Conservation (phyloP, 2,888 invertebrate genomes). For the Timandra comae region DNA sequence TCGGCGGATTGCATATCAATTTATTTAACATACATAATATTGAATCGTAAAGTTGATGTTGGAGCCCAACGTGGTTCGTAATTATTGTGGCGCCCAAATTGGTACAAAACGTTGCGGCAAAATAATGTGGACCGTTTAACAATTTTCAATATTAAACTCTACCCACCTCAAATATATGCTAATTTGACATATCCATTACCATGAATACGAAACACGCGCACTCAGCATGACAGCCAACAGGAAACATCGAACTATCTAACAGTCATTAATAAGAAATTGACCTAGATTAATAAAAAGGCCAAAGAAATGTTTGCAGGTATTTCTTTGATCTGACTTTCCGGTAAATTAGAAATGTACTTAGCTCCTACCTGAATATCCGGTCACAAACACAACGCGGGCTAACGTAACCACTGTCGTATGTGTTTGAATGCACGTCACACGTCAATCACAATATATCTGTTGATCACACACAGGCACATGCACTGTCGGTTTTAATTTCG, state of each 20-base stretch:
- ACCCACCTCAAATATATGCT: background rate
- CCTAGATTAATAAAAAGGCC: background rate
- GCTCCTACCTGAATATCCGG: slow-evolving; percentile 32
- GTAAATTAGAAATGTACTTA: slow-evolving; percentile 19
- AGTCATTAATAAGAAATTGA: no score
- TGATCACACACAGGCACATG: slow-evolving; percentile 41
- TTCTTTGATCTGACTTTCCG: slow-evolving; percentile 1
- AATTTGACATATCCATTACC: no score
- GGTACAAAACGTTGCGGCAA: slow-evolving; percentile 10
- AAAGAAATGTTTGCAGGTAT: background rate
- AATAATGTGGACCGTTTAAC: slow-evolving; percentile 2
- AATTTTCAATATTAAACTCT: background rate
- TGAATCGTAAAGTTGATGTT: background rate
- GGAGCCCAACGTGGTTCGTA: slow-evolving; percentile 7
- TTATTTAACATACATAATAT: slow-evolving; percentile 7
- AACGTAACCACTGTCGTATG: slow-evolving; percentile 25
- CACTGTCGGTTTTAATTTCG: slow-evolving; percentile 44
- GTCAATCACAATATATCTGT: slow-evolving; percentile 41
- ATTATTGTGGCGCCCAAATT: slow-evolving; percentile 24
- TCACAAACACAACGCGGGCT: slow-evolving; percentile 24
- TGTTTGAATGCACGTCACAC: slow-evolving; percentile 36
- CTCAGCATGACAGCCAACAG: no score
- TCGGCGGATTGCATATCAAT: no score
- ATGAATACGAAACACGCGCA: no score
- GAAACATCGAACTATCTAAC: no score